Evolutionary conservation across 2,888 invertebrate species (phyloP), one percentile per base, ranked within the genome.

Genomic region (Fragum whitleyi): DNA sequence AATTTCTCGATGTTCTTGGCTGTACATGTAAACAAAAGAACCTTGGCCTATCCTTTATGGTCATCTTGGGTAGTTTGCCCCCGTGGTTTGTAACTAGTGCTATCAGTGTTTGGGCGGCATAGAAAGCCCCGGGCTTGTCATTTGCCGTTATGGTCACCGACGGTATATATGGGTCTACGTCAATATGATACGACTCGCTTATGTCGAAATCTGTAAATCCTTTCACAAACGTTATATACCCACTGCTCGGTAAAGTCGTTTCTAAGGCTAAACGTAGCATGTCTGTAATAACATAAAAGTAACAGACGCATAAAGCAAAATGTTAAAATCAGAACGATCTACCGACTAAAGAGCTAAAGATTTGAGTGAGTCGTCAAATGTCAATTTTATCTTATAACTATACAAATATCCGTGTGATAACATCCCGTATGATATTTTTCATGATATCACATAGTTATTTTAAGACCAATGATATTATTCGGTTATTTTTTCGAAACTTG

Each of bases 31-130:
- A n/a, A n/a, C n/a, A n/a, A n/a, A 36, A 36, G 1, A 47, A 84
- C 84, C 92, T 85, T 26, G 90, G 90, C 14, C 71, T 75, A 76
- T 90, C 89, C 7, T 57, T 73, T 7, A 89, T 77, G 2, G 21
- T 51, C 28, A 81, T 68, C 21, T 71, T 19, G 11, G 62, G 69
- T 1, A 81, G 21, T 2, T 26, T 29, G 1, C 72, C 80, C 7
- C 19, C 47, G 16, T 65, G 47, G 16, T 68, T 67, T 16, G 80
- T 68, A 1, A 67, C 42, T 14, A 92, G 70, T 69, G 81, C 85
- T 5, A 90, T 79, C 1, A 91, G 71, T 19, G 89, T 86, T 74
- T 91, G 91, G 6, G 85, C 83, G 11, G 77, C 92, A 81, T 91
- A 89, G 76, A 92, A 90, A 9, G 89, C 87, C 1, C 92, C 92